Base-by-base conservation (phyloP, 2,797 vertebrate genomes). In the Decapterus maruadsi region DNA sequence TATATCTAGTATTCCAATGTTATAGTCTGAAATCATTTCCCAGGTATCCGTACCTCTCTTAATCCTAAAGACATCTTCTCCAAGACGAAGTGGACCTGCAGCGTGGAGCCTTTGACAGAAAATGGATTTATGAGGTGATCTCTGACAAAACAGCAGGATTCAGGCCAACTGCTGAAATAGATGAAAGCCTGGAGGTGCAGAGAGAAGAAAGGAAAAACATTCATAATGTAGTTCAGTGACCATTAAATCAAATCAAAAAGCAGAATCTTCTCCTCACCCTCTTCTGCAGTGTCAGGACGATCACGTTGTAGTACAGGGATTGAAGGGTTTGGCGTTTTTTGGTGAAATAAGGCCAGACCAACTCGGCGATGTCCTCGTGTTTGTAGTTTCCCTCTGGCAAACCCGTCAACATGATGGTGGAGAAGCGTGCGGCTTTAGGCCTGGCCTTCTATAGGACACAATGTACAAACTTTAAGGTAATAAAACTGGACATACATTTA, bases 381-480 rank as follows among this genome's bases (percentile, higher is more conserved):
- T 82, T 92, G 66, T 94, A 95, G 12, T 84, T 87, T 58, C 68
- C 86, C 38, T 90, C 89, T 1, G 97, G 96, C 36, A 99, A 89
- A 79, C 95, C 95, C 0, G 96, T 96, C 73, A 99, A 75, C 79
- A 96, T 92, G 62, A 98, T 62, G 0, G 87, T 85, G 48, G 67
- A 56, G 19, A 19, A 43, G 6, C 0, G 22, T 0, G 64, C 46
- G 16, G 12, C 17, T 0, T 0, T 4, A 46, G 0, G 4, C 2
- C 6, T 19, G 31, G 45, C 72, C 16, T 8, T 51, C 87, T 91
- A 7, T 8, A 6, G 42, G 57, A 76, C 8, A 60, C 45, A 68
- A 36, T 0, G 4, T 36, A 19, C 19, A 72, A 53, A 40, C 1
- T 19, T 17, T 45, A 36, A 14, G 14, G 3, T 40, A 40, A 40